phyloP scores from a whole-genome alignment of 2,888 invertebrate species.

The Clunio marinus region DNA sequence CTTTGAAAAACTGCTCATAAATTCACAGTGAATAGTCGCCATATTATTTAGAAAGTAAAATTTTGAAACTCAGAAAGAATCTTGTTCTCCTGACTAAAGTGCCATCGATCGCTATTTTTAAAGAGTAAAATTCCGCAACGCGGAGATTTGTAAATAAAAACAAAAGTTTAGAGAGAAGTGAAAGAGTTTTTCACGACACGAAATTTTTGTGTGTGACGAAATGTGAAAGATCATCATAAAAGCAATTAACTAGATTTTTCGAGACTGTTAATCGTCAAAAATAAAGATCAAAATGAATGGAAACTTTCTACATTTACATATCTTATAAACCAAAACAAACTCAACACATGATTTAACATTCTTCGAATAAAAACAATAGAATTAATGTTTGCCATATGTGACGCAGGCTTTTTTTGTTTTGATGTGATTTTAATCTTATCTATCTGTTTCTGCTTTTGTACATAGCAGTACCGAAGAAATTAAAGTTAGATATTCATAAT shows the following conservation, averaged over 20 bases:
- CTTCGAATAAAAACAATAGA: not conserved
- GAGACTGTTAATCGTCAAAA: not conserved
- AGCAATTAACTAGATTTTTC: not conserved
- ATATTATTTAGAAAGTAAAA: no score
- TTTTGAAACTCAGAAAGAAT: not conserved
- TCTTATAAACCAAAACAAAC: no score
- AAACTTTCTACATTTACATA: no score
- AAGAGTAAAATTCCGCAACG: constrained; percentile 4
- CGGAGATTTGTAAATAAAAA: constrained; percentile 10
- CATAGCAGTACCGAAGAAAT: not conserved
- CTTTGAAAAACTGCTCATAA: not conserved
- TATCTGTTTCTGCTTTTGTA: not conserved
- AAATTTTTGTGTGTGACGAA: not conserved
- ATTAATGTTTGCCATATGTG: not conserved
- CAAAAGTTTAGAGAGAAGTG: constrained; percentile 7
- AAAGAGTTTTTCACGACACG: not conserved
- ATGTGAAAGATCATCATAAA: not conserved
- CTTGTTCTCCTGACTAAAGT: constrained; percentile 1
- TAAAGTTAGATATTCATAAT: not conserved
- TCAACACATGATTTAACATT: no score
- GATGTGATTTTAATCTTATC: not conserved
- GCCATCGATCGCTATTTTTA: constrained; percentile 8
- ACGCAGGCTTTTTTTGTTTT: not conserved
- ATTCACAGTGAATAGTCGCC: not conserved
- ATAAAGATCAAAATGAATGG: not conserved